A percentile compares a stretch with the other conserved stretches of the same genome.
phyloP scores from a whole-genome alignment of 2,888 invertebrate species.

The Drosophila cyrtoloma region DNA sequence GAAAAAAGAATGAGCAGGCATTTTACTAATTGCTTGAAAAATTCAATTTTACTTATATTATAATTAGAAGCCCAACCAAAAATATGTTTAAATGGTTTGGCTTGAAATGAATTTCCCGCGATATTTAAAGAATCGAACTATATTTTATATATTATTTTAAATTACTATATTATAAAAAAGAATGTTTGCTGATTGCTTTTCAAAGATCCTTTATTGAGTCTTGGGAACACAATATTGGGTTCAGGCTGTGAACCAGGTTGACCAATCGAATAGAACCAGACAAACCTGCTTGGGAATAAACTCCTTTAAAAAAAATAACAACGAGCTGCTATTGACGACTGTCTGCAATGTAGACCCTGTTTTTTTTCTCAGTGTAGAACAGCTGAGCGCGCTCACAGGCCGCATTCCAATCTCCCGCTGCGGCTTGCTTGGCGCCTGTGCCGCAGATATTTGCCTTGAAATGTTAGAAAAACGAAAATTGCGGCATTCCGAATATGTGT shows the following conservation, averaged over 20 bases:
- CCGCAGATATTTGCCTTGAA: constrained; percentile 84
- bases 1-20: rapidly evolving
- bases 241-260: no score
- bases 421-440: constrained; percentile 78
- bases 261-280: not conserved
- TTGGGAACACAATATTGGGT: not conserved
- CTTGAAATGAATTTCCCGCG: no score
- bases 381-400: constrained; percentile 1
- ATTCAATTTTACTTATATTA: no score
- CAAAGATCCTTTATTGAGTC: not conserved
- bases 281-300: not conserved
- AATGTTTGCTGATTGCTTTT: not conserved
- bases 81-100: not conserved
- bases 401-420: constrained; percentile 71
- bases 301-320: not conserved
- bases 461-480: constrained; percentile 80
- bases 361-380: not conserved
- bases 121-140: no score
- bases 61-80: no score
- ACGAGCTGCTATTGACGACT: not conserved
- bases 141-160: no score
- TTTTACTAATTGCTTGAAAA: not conserved
- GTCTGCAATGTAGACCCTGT: no score
- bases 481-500: constrained; percentile 25
- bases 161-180: no score